Evolutionary conservation across 2,797 vertebrate species (phyloP).

Genomic region (Microcaecilia unicolor): DNA sequence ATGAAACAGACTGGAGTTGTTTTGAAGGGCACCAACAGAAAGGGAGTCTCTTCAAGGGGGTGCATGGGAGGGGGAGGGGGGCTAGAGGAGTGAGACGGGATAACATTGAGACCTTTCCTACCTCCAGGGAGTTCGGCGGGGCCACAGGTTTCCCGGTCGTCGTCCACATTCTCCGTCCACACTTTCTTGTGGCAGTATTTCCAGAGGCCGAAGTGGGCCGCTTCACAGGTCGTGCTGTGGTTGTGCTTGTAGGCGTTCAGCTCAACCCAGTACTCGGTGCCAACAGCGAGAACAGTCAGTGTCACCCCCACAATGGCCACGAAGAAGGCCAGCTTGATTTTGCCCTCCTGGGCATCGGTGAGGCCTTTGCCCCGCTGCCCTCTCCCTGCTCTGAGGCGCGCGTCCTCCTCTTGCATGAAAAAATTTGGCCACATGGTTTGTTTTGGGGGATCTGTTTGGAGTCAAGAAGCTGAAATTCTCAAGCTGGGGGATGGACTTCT

Average conservation of each 20-base stretch:
- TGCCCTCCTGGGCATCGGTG: constrained; percentile 73
- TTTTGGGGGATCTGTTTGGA: background rate
- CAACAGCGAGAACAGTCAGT: constrained; percentile 74
- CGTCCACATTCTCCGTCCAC: constrained; percentile 71
- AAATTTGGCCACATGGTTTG: constrained; percentile 79
- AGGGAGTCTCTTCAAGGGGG: too few species aligned
- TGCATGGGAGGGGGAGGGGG: too few species aligned
- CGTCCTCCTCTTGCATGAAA: constrained; percentile 69
- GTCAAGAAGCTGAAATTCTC: too few species aligned
- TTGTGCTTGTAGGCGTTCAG: constrained; percentile 69
- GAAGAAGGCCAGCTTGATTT: constrained; percentile 78
- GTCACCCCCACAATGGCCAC: constrained; percentile 70
- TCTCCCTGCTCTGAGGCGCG: constrained; percentile 41
- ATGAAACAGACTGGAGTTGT: too few species aligned
- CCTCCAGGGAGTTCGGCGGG: constrained; percentile 78
- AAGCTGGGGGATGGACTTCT: background rate
- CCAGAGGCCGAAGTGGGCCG: constrained; percentile 80
- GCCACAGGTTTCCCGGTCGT: constrained; percentile 70
- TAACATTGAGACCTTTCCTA: too few species aligned
- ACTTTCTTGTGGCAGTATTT: constrained; percentile 76
- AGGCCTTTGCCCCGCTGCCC: constrained; percentile 38
- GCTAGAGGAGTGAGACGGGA: too few species aligned
- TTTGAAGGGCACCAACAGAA: too few species aligned
- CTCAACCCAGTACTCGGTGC: constrained; percentile 89
- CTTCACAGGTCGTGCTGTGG: constrained; percentile 69